Evolutionary conservation across 2,113 vertebrate species (phyloP).

Genomic region (Gila orcuttii): DNA sequence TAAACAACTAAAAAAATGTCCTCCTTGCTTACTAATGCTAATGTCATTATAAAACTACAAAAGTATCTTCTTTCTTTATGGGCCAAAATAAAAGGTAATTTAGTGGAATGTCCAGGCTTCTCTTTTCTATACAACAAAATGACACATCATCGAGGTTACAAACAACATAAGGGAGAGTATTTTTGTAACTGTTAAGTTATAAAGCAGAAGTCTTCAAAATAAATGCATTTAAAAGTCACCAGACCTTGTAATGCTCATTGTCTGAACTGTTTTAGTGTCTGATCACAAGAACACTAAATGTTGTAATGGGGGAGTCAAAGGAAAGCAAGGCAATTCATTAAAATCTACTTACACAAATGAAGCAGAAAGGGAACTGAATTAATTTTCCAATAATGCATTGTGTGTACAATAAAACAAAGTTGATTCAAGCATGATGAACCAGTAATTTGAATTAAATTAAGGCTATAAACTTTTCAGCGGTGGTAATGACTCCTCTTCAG

Average conservation of each 20-base stretch:
- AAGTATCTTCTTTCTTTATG: too few relatives aligned
- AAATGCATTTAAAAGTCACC: slow-evolving; percentile 10
- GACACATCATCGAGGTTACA: background rate
- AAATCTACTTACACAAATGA: slow-evolving; percentile 19
- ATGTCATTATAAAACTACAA: too few relatives aligned
- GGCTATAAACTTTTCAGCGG: background rate
- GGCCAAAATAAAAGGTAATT: too few relatives aligned
- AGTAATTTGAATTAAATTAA: slow-evolving; percentile 11
- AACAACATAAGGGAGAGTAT: background rate
- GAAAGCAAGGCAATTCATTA: background rate
- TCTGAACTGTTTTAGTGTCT: background rate
- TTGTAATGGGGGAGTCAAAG: background rate
- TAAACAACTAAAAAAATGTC: too few relatives aligned
- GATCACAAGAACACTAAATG: background rate
- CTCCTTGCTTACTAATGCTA: too few relatives aligned
- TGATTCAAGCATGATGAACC: background rate
- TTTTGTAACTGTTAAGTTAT: background rate
- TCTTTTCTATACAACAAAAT: too few relatives aligned
- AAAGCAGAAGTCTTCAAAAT: background rate
- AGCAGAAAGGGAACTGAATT: background rate
- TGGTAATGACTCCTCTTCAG: background rate
- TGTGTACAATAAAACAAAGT: background rate
- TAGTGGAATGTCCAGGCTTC: too few relatives aligned
- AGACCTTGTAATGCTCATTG: slow-evolving; percentile 5
- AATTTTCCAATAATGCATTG: background rate